phyloP scores from a whole-genome alignment of 2,888 invertebrate genomes.

The Unio pictorum region DNA sequence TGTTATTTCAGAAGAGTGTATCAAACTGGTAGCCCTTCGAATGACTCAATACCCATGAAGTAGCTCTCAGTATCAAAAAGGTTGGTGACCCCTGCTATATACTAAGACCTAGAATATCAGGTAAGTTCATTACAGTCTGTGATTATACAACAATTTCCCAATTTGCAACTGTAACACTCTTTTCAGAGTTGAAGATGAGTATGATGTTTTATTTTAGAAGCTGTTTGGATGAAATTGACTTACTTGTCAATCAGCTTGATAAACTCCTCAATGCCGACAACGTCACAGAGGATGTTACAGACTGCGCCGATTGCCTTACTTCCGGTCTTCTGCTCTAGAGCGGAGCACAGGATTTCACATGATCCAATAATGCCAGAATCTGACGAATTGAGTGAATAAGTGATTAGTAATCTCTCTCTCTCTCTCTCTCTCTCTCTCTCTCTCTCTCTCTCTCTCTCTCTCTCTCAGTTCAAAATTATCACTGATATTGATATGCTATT shows the following conservation, averaged over 20 bases:
- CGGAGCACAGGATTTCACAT: constrained; percentile 49
- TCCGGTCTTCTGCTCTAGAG: constrained; percentile 50
- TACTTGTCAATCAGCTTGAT: constrained; percentile 56
- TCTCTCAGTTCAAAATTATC: neutral
- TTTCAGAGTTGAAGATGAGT: too few relatives aligned
- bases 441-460: constrained; percentile 3
- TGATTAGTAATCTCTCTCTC: neutral
- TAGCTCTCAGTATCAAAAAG: too few relatives aligned
- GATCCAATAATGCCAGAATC: constrained; percentile 53
- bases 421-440: constrained; percentile 3
- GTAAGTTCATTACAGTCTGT: too few relatives aligned
- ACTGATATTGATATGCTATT: neutral
- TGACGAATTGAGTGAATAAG: constrained; percentile 6
- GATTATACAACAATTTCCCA: too few relatives aligned
- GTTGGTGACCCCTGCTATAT: too few relatives aligned
- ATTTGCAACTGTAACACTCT: too few relatives aligned
- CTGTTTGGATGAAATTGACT: neutral
- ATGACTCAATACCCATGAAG: too few relatives aligned
- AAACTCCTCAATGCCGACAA: constrained; percentile 58
- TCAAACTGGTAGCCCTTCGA: too few relatives aligned
- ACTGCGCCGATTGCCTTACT: constrained; percentile 48
- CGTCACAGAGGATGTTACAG: constrained; percentile 58
- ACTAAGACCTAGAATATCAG: too few relatives aligned
- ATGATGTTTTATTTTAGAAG: too few relatives aligned
- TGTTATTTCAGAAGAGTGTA: too few relatives aligned